Evolutionary conservation across 2,113 vertebrate genomes (phyloP).

Genomic region (Peucedramus taeniatus): DNA sequence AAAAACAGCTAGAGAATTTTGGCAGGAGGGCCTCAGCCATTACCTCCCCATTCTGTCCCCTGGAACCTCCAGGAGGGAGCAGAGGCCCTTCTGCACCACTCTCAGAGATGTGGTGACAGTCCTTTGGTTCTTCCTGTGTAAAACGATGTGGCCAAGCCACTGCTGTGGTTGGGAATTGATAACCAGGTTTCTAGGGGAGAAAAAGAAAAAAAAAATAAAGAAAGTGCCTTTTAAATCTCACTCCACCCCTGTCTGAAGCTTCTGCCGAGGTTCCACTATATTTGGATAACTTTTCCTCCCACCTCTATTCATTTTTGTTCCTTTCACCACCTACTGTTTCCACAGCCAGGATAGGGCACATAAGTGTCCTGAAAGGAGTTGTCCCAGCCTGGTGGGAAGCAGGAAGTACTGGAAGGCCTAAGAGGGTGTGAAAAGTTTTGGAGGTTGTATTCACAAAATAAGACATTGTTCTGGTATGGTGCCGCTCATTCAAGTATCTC

Average conservation of each 20-base stretch:
- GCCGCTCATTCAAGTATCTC: slow-evolving; percentile 29
- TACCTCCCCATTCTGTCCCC: background rate
- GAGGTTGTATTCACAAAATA: slow-evolving; percentile 13
- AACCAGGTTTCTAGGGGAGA: fast-evolving
- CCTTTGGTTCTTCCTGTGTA: background rate
- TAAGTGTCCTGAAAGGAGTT: background rate
- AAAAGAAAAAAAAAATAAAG: too few relatives aligned
- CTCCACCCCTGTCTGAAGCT: background rate
- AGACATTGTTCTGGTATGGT: background rate
- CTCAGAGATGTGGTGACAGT: background rate
- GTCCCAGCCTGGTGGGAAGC: slow-evolving; percentile 9
- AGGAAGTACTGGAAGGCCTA: slow-evolving; percentile 47
- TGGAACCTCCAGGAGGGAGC: fast-evolving
- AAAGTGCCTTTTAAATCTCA: background rate
- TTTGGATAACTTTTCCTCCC: slow-evolving; percentile 41
- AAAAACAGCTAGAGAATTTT: background rate
- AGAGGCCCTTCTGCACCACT: background rate
- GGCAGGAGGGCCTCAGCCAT: background rate
- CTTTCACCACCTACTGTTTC: slow-evolving; percentile 42
- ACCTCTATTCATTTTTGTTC: slow-evolving; percentile 28
- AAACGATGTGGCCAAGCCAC: fast-evolving
- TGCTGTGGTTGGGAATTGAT: background rate
- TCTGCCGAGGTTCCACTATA: background rate
- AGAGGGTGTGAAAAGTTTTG: slow-evolving; percentile 46
- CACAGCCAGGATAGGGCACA: background rate